Evolutionary conservation across 2,113 vertebrate species (phyloP).

Genomic region (Diphyllodes magnificus): DNA sequence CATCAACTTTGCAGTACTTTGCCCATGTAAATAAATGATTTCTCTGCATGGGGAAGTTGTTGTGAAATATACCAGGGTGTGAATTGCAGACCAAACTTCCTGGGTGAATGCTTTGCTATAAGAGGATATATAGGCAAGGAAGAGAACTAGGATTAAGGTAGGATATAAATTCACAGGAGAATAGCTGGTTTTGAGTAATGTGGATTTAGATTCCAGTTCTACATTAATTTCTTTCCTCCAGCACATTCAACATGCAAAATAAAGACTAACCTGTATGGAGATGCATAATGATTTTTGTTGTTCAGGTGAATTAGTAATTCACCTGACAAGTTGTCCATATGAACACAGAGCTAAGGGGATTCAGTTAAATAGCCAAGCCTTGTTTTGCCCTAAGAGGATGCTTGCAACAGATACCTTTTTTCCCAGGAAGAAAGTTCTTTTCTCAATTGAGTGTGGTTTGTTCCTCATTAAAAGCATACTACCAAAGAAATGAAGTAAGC

Average conservation of each 20-base stretch:
- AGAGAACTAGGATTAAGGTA: background rate
- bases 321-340: background rate
- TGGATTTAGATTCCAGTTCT: background rate
- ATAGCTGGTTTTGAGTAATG: background rate
- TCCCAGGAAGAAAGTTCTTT: background rate
- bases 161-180: background rate
- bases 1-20: background rate
- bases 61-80: background rate
- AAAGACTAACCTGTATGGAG: background rate
- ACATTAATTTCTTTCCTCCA: background rate
- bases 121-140: background rate
- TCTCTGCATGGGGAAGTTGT: background rate
- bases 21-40: background rate
- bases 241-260: background rate
- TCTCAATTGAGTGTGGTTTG: background rate
- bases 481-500: background rate
- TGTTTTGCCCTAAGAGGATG: background rate
- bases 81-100: slow-evolving; percentile 13
- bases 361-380: background rate
- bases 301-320: background rate
- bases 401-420: accelerated
- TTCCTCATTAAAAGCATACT: background rate
- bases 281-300: background rate
- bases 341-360: background rate
- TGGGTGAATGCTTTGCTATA: background rate